Percentiles rank a stretch among this genome's conserved stretches.
Evolutionary conservation across 2,113 vertebrate genomes (phyloP).

Genomic region (Taurulus bubalis): DNA sequence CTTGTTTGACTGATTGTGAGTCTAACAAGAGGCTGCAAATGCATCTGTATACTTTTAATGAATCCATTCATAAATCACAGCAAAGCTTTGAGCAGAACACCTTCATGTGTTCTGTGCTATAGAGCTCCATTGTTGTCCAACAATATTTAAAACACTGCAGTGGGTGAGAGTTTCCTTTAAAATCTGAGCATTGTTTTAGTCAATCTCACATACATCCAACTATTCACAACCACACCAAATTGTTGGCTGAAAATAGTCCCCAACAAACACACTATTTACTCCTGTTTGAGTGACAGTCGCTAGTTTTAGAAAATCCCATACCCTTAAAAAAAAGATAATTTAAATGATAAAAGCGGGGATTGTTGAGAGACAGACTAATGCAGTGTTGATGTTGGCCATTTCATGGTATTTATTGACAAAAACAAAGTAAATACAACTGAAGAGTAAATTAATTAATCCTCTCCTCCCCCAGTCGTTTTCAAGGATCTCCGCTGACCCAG

Average conservation of each 20-base stretch:
- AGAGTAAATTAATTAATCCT: not conserved
- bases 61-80: too few relatives aligned
- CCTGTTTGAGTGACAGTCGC: too few relatives aligned
- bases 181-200: not conserved
- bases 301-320: not conserved
- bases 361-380: not conserved
- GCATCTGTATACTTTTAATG: not conserved
- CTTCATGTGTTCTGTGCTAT: too few relatives aligned
- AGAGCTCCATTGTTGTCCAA: too few relatives aligned
- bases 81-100: too few relatives aligned
- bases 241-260: not conserved
- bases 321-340: not conserved
- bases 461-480: conserved; percentile 54
- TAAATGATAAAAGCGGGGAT: not conserved
- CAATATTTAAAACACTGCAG: too few relatives aligned
- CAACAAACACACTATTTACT: not conserved
- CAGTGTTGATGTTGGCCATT: not conserved
- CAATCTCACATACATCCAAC: not conserved
- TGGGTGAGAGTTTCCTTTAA: not conserved
- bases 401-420: not conserved
- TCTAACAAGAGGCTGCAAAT: not conserved
- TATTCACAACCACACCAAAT: not conserved
- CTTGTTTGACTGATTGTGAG: not conserved
- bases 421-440: not conserved
- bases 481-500: conserved; percentile 48